phyloP scores from a whole-genome alignment of 2,113 vertebrate species.

The Emydocephalus ijimae region DNA sequence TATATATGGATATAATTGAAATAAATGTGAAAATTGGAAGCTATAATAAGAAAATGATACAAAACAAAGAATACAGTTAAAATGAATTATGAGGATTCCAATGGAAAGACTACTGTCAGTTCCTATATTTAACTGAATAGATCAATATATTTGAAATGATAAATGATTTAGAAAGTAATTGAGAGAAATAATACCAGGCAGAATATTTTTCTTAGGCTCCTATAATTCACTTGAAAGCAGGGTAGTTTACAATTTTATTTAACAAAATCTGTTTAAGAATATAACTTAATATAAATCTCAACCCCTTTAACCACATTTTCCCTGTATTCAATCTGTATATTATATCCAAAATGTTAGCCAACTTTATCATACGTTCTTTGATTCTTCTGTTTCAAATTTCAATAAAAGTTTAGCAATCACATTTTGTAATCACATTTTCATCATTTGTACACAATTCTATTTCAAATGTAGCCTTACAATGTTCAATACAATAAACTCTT shows the following conservation, averaged over 20 bases:
- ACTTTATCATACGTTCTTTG: neutral
- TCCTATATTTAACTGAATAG: too few species aligned
- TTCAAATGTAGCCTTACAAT: neutral
- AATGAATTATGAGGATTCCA: too few species aligned
- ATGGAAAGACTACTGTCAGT: too few species aligned
- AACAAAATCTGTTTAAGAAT: neutral
- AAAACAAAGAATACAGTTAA: too few species aligned
- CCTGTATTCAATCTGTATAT: neutral
- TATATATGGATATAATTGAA: too few species aligned
- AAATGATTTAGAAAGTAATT: too few species aligned
- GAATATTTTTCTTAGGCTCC: neutral
- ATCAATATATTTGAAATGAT: too few species aligned
- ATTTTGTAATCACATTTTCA: neutral
- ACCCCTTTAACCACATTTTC: neutral
- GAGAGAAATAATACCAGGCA: too few species aligned
- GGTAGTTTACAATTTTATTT: neutral
- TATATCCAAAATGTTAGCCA: neutral
- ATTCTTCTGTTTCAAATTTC: neutral
- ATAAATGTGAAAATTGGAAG: too few species aligned
- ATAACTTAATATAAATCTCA: neutral
- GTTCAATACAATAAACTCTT: neutral
- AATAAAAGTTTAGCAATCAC: neutral
- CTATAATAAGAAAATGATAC: too few species aligned
- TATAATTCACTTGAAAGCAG: neutral
- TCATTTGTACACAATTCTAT: neutral